These are phyloP conservation scores for Saturnia japonica DNA, from an alignment of 2,888 invertebrate species.

Conservation along the genomic window DNA sequence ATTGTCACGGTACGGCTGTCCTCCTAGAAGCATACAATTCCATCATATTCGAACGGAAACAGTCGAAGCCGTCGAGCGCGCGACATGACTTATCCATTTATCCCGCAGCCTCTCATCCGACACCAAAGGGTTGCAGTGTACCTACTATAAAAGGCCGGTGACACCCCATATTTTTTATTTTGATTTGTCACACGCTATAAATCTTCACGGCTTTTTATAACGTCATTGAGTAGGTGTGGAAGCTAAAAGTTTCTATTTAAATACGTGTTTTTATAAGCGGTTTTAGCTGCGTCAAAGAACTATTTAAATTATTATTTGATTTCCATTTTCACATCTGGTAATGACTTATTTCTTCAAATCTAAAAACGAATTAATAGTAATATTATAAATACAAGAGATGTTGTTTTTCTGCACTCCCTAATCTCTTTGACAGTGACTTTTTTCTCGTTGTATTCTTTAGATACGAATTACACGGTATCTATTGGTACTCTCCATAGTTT, in stretches of 20 bases:
- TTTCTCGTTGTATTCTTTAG: too few relatives aligned
- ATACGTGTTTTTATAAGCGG: neutral
- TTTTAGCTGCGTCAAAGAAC: neutral
- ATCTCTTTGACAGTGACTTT: too few relatives aligned
- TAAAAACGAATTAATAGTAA: too few relatives aligned
- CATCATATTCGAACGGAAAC: constrained; percentile 51
- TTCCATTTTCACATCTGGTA: too few relatives aligned
- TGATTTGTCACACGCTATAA: constrained; percentile 16
- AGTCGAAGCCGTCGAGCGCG: constrained; percentile 57
- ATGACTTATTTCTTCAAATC: too few relatives aligned
- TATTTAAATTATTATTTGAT: neutral
- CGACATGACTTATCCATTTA: constrained; percentile 79
- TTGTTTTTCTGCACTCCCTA: too few relatives aligned
- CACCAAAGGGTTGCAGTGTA: constrained; percentile 57
- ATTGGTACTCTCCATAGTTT: too few relatives aligned
- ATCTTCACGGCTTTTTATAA: constrained; percentile 12
- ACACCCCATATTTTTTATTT: constrained; percentile 15
- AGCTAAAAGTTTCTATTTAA: constrained; percentile 7
- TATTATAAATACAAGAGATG: too few relatives aligned
- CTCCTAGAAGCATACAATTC: constrained; percentile 8
- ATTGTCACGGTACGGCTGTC: neutral
- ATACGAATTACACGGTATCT: too few relatives aligned
- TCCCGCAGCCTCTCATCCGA: constrained; percentile 52
- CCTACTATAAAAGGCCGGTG: constrained; percentile 20
- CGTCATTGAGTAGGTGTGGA: constrained; percentile 20